Base-by-base conservation (phyloP, 1,140 invertebrate genomes). In the Dufourea novaeangliae region DNA sequence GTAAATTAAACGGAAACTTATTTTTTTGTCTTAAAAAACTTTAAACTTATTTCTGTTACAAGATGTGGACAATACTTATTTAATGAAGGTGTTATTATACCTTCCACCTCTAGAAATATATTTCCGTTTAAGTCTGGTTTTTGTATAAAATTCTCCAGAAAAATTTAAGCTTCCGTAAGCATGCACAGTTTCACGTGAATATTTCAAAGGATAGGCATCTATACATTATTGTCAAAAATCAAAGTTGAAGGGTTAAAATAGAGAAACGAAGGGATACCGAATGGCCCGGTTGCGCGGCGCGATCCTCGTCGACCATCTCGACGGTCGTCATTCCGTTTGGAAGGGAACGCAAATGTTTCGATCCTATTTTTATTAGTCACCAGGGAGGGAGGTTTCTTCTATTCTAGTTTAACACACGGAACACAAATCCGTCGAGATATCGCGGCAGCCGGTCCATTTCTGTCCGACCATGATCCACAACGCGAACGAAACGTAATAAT, bases 361-460 rank as follows among this genome's bases (percentile, higher is more conserved):
- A 6, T 20, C 14, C 61, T 69, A 61, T 61, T 69, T 69, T 69
- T 61, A 61, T 25, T 39, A 8, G 7, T 22, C 29, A 11, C 12
- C 20, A n/a, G 37, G 8, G 0, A 20, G 14, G 34, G n/a, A 3
- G 44, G 34, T 41, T 27, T 27, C 59, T 62, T 75, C 66, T 62
- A 39, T 50, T 70, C 25, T 8, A 29, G 56, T 61, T 44, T 20
- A 25, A 17, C 34, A 17, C 34, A 22, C 27, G 34, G 39, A 39
- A 46, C 27, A 27, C 1, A 0, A 10, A 44, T n/a, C 29, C n/a
- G 8, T 57, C 22, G 22, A 27, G 17, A 20, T 34, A 37, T 70
- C 39, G 41, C 34, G 27, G 44, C 54, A n/a, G 10, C 63, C 56
- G 77, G 44, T 82, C 79, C 84, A 77, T 81, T 76, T 72, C 80